These are phyloP conservation scores for Cephus cinctus DNA, from an alignment of 1,140 invertebrate species.

Conservation along the genomic window DNA sequence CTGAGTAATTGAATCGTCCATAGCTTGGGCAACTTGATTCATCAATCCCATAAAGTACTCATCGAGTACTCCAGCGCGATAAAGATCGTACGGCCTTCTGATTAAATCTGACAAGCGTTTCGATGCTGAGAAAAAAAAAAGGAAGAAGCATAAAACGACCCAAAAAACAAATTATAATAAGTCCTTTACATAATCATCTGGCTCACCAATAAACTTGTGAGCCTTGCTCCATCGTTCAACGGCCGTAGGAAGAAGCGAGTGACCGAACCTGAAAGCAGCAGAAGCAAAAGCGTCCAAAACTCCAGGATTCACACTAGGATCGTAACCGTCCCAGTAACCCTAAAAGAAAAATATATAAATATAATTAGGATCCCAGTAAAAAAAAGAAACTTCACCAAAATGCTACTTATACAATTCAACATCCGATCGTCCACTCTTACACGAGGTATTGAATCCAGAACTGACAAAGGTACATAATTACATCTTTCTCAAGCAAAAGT, in stretches of 20 bases:
- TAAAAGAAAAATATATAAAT: constrained; percentile 39
- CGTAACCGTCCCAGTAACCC: constrained; percentile 89
- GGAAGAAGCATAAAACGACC: background rate
- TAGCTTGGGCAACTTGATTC: constrained; percentile 93
- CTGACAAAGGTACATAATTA: constrained; percentile 40
- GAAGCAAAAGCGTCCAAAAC: constrained; percentile 85
- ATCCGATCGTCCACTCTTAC: background rate
- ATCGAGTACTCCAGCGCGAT: constrained; percentile 85
- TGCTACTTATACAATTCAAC: background rate
- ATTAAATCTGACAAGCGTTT: constrained; percentile 87
- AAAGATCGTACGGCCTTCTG: constrained; percentile 85
- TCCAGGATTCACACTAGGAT: constrained; percentile 78
- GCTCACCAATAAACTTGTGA: constrained; percentile 85
- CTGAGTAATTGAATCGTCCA: constrained; percentile 92
- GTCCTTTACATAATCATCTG: background rate
- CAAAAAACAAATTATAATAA: constrained; percentile 4
- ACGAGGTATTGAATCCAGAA: background rate
- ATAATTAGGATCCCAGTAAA: background rate
- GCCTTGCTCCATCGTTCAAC: constrained; percentile 91
- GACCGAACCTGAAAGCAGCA: constrained; percentile 88
- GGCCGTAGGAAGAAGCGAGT: constrained; percentile 83
- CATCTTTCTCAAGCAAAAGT: constrained; percentile 78
- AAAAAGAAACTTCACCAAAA: background rate
- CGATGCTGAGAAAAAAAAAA: constrained; percentile 64
- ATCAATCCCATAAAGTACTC: constrained; percentile 91